Percentiles rank a stretch among this genome's conserved stretches.
Conservation (phyloP, 2,797 vertebrate genomes). For the Notoglanidium macrostoma region DNA sequence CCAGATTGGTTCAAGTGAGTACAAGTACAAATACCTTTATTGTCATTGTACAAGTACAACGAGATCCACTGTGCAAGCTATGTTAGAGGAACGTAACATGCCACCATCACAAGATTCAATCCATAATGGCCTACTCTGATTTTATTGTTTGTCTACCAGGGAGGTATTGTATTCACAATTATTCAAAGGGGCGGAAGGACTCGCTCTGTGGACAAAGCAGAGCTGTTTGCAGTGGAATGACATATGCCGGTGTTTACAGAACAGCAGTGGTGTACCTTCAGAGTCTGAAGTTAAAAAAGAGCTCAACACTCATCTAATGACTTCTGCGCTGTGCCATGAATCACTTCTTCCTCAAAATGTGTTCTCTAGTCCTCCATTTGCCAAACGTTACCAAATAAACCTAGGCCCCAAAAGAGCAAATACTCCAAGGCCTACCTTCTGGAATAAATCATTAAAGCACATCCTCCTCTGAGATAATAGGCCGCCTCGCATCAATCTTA, state of each 20-base stretch:
- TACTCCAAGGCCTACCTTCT: constrained; percentile 73
- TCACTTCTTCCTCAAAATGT: constrained; percentile 64
- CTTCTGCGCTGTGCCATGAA: constrained; percentile 48
- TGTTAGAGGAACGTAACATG: not conserved
- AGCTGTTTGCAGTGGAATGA: constrained; percentile 21
- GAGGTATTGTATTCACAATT: constrained; percentile 32
- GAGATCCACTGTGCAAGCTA: not conserved
- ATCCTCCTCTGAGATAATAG: constrained; percentile 76
- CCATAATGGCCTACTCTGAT: not conserved
- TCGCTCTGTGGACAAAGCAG: constrained; percentile 10
- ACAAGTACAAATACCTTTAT: not conserved
- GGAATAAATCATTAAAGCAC: constrained; percentile 82
- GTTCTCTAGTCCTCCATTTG: constrained; percentile 70
- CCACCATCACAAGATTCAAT: not conserved
- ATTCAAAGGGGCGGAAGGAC: constrained; percentile 14
- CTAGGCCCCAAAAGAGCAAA: constrained; percentile 73
- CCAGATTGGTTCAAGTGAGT: not conserved
- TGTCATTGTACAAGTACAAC: not conserved
- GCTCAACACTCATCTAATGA: constrained; percentile 53
- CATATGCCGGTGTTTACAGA: constrained; percentile 49
- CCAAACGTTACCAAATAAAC: constrained; percentile 70
- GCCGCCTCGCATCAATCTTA: constrained; percentile 70
- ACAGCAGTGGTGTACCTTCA: constrained; percentile 32
- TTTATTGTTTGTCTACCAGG: not conserved
- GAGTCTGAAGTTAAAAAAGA: constrained; percentile 45